Percentiles rank a stretch among this genome's conserved stretches.
Conservation (phyloP, 1,140 invertebrate genomes). For the Aphelenchoides avenae region DNA sequence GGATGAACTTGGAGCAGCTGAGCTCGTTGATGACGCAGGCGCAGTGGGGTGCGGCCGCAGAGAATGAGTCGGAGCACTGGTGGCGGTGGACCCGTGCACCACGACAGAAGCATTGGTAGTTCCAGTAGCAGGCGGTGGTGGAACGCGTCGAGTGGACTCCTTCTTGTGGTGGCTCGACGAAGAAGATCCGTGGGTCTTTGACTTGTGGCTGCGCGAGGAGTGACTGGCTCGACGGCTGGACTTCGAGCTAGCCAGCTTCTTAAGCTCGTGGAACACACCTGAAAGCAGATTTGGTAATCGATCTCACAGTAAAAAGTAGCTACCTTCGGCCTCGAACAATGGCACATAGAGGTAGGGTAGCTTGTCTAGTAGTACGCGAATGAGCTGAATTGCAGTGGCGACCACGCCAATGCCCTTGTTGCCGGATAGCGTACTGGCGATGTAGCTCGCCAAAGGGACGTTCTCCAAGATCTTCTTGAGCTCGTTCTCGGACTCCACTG, state of each 20-base stretch:
- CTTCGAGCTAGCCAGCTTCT: constrained; percentile 10
- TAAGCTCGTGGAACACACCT: constrained; percentile 34
- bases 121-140: too few species aligned
- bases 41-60: too few species aligned
- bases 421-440: constrained; percentile 39
- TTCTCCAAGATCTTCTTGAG: constrained; percentile 26
- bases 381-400: constrained; percentile 48
- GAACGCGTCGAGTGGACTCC: too few species aligned
- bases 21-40: too few species aligned
- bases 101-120: too few species aligned
- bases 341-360: constrained; percentile 50
- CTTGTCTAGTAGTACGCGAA: constrained; percentile 49
- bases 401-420: constrained; percentile 49
- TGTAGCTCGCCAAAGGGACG: constrained; percentile 41
- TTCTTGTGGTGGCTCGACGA: too few species aligned
- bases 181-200: too few species aligned
- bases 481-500: constrained; percentile 35
- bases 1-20: too few species aligned
- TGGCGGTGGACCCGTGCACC: too few species aligned
- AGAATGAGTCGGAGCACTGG: too few species aligned
- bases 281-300: constrained; percentile 15
- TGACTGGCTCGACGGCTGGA: too few species aligned
- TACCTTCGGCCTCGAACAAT: constrained; percentile 52
- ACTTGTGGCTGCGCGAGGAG: not conserved
- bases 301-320: constrained; percentile 20